Evolutionary conservation across 2,888 invertebrate species (phyloP).

Genomic region (Orthonevra nobilis): DNA sequence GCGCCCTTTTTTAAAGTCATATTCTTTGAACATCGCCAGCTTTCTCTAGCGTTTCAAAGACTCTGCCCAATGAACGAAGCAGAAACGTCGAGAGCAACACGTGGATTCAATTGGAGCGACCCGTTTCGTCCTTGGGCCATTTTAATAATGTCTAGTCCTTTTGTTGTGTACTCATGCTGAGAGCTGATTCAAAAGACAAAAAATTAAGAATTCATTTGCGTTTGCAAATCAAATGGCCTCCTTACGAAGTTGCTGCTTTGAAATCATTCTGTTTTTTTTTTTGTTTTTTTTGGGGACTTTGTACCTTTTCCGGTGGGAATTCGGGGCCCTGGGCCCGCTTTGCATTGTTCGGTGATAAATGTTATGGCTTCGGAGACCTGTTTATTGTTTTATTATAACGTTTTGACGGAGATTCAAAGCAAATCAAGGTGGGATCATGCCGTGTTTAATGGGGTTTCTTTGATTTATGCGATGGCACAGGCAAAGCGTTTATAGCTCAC

Average conservation of each 20-base stretch:
- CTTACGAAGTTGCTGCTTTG: neutral
- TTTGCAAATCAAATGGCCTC: neutral
- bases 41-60: no score
- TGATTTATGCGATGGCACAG: constrained; percentile 17
- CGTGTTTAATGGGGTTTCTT: constrained; percentile 22
- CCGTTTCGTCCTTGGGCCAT: neutral
- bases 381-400: constrained; percentile 25
- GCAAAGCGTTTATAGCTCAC: neutral
- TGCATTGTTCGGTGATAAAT: constrained; percentile 22
- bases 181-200: neutral
- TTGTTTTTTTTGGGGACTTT: neutral
- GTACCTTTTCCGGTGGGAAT: neutral
- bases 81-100: no score
- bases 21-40: no score
- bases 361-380: constrained; percentile 1
- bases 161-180: no score
- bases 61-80: no score
- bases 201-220: constrained; percentile 9
- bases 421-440: constrained; percentile 23
- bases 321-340: neutral
- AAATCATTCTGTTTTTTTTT: no score
- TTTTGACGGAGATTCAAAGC: constrained; percentile 7
- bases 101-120: no score
- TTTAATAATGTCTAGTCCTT: neutral
- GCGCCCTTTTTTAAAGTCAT: no score